These are phyloP conservation scores for Genyomyrus donnyi DNA, from an alignment of 2,113 vertebrate genomes.

Conservation along the genomic window DNA sequence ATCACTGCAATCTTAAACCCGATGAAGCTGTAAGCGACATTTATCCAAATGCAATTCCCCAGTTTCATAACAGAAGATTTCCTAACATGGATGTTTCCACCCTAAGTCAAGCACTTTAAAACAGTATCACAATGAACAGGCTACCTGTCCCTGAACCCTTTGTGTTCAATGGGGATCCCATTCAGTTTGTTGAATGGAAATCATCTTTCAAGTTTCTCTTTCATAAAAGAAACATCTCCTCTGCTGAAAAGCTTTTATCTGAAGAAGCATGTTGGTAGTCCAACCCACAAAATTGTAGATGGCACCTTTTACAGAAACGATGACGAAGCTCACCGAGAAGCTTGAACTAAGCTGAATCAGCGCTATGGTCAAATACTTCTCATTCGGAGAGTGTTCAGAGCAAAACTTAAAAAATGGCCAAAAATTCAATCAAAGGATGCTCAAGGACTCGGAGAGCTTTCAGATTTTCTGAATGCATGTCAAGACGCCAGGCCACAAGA, in stretches of 20 bases:
- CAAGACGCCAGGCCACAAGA: background rate
- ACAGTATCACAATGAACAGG: background rate
- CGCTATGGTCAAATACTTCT: background rate
- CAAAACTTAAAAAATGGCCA: background rate
- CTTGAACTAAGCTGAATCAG: background rate
- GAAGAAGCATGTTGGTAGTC: background rate
- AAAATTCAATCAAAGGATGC: background rate
- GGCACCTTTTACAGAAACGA: background rate
- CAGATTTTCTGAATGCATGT: background rate
- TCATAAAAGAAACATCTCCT: background rate
- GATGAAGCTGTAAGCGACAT: background rate
- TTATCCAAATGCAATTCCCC: background rate
- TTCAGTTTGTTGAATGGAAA: background rate
- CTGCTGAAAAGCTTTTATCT: background rate
- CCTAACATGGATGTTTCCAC: background rate
- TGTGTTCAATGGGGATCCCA: background rate
- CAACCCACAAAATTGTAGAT: too few species aligned
- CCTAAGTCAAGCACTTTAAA: background rate
- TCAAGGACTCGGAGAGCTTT: background rate
- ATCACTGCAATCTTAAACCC: background rate
- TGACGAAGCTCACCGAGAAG: too few species aligned
- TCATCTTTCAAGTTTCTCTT: background rate
- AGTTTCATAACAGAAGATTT: background rate
- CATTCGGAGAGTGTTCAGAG: background rate
- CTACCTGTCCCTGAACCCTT: background rate